Conservation (phyloP, 2,888 invertebrate genomes). For the Dendrolimus houi region DNA sequence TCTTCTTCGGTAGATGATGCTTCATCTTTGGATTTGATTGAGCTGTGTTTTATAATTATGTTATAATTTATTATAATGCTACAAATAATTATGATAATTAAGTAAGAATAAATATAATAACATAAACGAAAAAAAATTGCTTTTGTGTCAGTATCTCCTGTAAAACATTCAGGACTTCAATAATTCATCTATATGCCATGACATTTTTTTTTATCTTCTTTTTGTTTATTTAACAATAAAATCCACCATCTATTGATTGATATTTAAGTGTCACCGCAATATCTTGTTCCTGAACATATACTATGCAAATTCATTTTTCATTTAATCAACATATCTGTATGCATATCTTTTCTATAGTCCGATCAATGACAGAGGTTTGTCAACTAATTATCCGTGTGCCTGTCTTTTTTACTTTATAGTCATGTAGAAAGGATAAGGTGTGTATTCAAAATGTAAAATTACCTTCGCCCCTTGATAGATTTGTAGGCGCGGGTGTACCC, state of each 20-base stretch:
- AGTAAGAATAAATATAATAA: too few relatives aligned
- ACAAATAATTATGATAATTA: too few relatives aligned
- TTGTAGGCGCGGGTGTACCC: slow-evolving; percentile 62
- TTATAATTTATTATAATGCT: not conserved
- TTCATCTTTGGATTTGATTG: slow-evolving; percentile 64
- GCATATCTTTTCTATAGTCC: too few relatives aligned
- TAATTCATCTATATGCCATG: too few relatives aligned
- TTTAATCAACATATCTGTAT: too few relatives aligned
- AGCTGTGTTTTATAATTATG: slow-evolving; percentile 30
- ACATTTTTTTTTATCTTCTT: too few relatives aligned
- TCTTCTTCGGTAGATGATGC: slow-evolving; percentile 69
- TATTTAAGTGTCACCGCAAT: slow-evolving; percentile 1
- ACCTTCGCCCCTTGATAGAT: slow-evolving; percentile 69
- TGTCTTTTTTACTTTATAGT: not conserved
- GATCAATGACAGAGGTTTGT: too few relatives aligned
- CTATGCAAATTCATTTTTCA: too few relatives aligned
- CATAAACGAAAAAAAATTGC: too few relatives aligned
- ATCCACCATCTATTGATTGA: not conserved
- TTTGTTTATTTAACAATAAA: too few relatives aligned
- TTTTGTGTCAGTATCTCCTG: too few relatives aligned
- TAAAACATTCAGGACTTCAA: too few relatives aligned
- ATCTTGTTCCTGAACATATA: not conserved
- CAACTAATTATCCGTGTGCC: not conserved
- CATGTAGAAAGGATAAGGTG: not conserved
- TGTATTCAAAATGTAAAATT: slow-evolving; percentile 41